A percentile compares a stretch with the other conserved stretches of the same genome.
Evolutionary conservation across 2,888 invertebrate genomes (phyloP).

Genomic region (Ischnura elegans): DNA sequence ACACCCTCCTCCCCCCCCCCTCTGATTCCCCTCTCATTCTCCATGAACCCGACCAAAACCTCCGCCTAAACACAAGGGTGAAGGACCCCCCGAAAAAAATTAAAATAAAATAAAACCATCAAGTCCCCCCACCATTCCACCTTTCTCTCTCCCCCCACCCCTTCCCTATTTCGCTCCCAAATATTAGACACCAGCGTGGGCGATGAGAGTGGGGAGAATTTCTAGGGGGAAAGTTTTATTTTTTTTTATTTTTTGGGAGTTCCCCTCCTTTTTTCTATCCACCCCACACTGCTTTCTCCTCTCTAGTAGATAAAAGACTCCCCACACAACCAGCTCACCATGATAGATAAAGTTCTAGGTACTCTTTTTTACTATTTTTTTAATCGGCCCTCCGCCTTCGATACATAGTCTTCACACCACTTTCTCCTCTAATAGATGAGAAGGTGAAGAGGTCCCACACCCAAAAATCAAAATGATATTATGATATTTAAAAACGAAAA

Average conservation of each 20-base stretch:
- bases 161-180: not conserved
- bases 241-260: too few species aligned
- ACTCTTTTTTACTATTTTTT: too few species aligned
- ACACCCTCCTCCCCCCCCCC: not conserved
- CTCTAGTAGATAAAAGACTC: not conserved
- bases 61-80: constrained; percentile 2
- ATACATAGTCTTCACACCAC: not conserved
- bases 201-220: not conserved
- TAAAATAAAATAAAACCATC: too few species aligned
- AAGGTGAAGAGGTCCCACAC: not conserved
- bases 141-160: not conserved
- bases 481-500: not conserved
- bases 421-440: not conserved
- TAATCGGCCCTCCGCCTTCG: not conserved
- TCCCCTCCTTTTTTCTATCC: not conserved
- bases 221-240: not conserved
- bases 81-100: not conserved
- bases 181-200: not conserved
- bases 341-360: too few species aligned
- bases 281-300: not conserved
- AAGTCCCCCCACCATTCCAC: not conserved
- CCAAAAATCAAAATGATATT: not conserved
- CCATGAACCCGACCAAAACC: not conserved
- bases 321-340: too few species aligned
- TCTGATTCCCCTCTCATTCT: not conserved